Evolutionary conservation across 2,888 invertebrate species (phyloP).

Genomic region (Caenorhabditis virilis): DNA sequence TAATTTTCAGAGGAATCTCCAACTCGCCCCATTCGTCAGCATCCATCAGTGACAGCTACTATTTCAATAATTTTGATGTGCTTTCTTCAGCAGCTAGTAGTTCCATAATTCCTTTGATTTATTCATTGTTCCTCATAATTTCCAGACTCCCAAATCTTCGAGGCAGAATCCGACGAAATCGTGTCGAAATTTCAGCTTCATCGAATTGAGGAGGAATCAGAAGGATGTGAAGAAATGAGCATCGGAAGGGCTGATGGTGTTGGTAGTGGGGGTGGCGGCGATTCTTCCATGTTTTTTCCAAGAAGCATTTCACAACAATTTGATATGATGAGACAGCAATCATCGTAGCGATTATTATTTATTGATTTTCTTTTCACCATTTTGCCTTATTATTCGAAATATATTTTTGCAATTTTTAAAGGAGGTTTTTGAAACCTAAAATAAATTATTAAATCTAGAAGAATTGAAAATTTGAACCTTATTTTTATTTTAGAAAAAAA

Average conservation of each 20-base stretch:
- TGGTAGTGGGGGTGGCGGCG: too few species aligned
- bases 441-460: too few species aligned
- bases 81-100: constrained; percentile 43
- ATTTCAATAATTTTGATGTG: constrained; percentile 51
- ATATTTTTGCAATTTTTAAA: too few species aligned
- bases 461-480: too few species aligned
- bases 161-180: constrained; percentile 38
- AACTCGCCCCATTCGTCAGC: constrained; percentile 45
- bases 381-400: too few species aligned
- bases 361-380: not conserved
- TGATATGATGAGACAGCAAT: constrained; percentile 39
- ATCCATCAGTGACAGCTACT: constrained; percentile 57
- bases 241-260: not conserved
- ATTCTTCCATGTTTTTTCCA: too few species aligned
- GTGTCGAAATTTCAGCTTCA: constrained; percentile 49
- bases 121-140: not conserved
- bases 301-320: constrained; percentile 49
- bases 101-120: not conserved
- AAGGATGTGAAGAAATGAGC: constrained; percentile 32
- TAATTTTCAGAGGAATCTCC: not conserved
- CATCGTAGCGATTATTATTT: not conserved
- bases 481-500: too few species aligned
- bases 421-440: too few species aligned
- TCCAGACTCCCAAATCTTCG: constrained; percentile 37
- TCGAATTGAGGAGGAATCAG: constrained; percentile 55